Evolutionary conservation across 1,140 invertebrate species (phyloP), one percentile per base, ranked within the genome.

Genomic region (Diorhabda sublineata): DNA sequence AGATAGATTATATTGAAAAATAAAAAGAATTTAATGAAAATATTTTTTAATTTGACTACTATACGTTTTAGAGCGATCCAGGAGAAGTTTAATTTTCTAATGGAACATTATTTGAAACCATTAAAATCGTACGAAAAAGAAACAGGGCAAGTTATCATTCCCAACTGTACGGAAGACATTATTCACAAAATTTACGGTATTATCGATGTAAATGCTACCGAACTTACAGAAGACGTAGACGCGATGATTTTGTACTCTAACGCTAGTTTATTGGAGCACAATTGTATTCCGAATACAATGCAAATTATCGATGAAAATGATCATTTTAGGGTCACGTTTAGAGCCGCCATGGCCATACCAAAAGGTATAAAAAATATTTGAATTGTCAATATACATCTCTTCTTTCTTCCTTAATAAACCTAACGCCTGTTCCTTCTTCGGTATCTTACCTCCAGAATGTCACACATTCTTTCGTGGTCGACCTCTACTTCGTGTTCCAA

Each of bases 201-300:
- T 67, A 83, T 90, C 67, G 88, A 90, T 71, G 89, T 88, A 2
- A 91, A 91, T 73, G 81, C 87, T 9, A 90, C 86, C 71, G 87
- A 89, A 72, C 80, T 89, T 2, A 79, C 84, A 61, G 83, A 83
- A 8, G 75, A 82, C 65, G 80, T 81, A 6, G 69, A 78, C 3
- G 81, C 80, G 11, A 84, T 83, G 67, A 78, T 86, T 42, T 78
- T 91, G 43, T 91, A 87, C 74, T 81, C 86, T 0, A 85, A 81
- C 8, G 85, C 85, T 1, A 85, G 86, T 42, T 86, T 90, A 82
- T 82, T 89, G 71, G 84, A 87, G 45, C 89, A 91, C 75, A 85
- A 86, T 71, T 91, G 88, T 70, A 83, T 82, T 61, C 85, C 88
- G 6, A 90, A 90, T 75, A 86, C 88, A 7, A 81, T 84, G 45